Evolutionary conservation across 2,797 vertebrate genomes (phyloP).

Genomic region (Echiichthys vipera): DNA sequence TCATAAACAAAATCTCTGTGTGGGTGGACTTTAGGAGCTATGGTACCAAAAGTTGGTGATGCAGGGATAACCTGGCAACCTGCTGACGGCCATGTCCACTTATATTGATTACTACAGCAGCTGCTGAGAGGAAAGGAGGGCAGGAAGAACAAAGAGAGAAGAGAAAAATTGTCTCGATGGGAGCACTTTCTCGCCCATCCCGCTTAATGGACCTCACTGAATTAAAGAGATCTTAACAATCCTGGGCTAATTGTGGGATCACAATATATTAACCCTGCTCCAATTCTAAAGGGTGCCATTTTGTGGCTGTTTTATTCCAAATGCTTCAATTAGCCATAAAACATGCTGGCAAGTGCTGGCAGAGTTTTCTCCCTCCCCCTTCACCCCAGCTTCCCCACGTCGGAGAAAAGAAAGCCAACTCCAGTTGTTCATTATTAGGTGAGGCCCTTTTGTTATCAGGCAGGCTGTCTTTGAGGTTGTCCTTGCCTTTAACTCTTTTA

Average conservation of each 20-base stretch:
- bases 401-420: conserved; percentile 71
- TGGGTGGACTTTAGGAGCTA: conserved; percentile 54
- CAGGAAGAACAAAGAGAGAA: conserved; percentile 67
- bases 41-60: conserved; percentile 51
- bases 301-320: conserved; percentile 85
- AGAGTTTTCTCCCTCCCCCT: conserved; percentile 53
- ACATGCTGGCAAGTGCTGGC: conserved; percentile 80
- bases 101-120: conserved; percentile 78
- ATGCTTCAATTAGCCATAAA: conserved; percentile 90
- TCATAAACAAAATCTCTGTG: conserved; percentile 53
- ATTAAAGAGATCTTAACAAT: conserved; percentile 90
- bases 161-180: conserved; percentile 76
- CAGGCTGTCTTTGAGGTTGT: conserved; percentile 84
- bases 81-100: conserved; percentile 64
- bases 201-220: conserved; percentile 91
- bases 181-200: conserved; percentile 78
- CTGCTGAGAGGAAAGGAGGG: conserved; percentile 67
- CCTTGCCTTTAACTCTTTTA: conserved; percentile 83
- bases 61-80: conserved; percentile 68
- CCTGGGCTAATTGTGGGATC: conserved; percentile 90
- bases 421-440: conserved; percentile 85
- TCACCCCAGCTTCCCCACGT: conserved; percentile 43
- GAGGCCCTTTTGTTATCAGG: conserved; percentile 84
- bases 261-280: conserved; percentile 88
- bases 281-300: conserved; percentile 87